These are phyloP conservation scores for Pandemis heparana DNA, from an alignment of 2,888 invertebrate species.

Conservation along the genomic window DNA sequence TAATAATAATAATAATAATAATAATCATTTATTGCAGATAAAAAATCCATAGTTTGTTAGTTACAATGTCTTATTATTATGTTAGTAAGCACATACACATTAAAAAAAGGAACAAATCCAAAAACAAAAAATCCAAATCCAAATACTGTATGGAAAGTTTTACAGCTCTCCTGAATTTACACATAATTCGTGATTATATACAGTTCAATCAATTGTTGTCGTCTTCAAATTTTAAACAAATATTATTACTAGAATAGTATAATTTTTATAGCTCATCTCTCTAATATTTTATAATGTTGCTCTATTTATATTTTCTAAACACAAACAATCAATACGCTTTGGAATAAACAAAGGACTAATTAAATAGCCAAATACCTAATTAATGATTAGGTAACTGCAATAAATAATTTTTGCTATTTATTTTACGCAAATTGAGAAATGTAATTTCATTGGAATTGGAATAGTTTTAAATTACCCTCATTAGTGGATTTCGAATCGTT, in stretches of 20 bases:
- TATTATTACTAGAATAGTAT: conserved; percentile 27
- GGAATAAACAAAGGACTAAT: conserved; percentile 13
- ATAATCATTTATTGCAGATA: too few species aligned
- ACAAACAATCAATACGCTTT: conserved; percentile 23
- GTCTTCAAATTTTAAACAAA: neutral
- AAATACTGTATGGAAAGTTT: too few species aligned
- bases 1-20: too few species aligned
- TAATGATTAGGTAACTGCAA: neutral
- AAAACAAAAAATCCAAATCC: too few species aligned
- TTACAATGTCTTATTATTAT: too few species aligned
- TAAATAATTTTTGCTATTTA: neutral
- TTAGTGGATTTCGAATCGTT: neutral
- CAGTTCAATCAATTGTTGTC: neutral
- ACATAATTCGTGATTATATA: too few species aligned
- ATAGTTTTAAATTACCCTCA: neutral
- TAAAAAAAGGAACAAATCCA: too few species aligned
- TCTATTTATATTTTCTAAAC: conserved; percentile 6
- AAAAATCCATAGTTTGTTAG: too few species aligned
- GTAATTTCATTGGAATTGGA: neutral
- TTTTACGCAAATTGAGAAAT: neutral
- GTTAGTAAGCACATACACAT: too few species aligned
- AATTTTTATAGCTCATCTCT: conserved; percentile 18
- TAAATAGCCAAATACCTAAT: neutral
- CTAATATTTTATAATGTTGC: conserved; percentile 35
- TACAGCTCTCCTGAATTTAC: too few species aligned